Conservation (phyloP, 2,888 invertebrate genomes). For the Brachyopa scutellaris region DNA sequence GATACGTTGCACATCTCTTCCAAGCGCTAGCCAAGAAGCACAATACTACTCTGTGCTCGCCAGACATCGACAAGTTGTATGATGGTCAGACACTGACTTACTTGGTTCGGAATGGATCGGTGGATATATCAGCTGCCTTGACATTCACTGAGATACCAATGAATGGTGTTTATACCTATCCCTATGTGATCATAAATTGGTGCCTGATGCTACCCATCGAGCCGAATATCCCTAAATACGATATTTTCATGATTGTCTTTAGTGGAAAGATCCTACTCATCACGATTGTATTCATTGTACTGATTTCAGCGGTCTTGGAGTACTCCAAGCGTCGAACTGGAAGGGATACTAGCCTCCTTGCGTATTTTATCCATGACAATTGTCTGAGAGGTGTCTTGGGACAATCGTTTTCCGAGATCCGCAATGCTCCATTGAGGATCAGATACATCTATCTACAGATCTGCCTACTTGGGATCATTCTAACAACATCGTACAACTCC, state of each 20-base stretch:
- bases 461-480: constrained; percentile 76
- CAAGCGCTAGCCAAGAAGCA: constrained; percentile 75
- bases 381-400: constrained; percentile 77
- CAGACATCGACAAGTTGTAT: constrained; percentile 37
- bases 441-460: constrained; percentile 77
- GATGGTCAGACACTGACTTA: constrained; percentile 73
- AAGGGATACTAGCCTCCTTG: constrained; percentile 68
- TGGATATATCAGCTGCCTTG: constrained; percentile 75
- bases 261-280: constrained; percentile 74
- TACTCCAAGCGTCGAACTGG: constrained; percentile 73
- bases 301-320: constrained; percentile 75
- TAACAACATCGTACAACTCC: constrained; percentile 78
- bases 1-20: constrained; percentile 77
- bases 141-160: constrained; percentile 73
- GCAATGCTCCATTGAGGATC: constrained; percentile 74
- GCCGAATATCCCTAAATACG: constrained; percentile 75
- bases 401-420: constrained; percentile 76
- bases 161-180: constrained; percentile 75
- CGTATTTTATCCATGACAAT: constrained; percentile 76
- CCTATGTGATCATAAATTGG: constrained; percentile 76
- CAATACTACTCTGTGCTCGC: constrained; percentile 73
- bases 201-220: constrained; percentile 78
- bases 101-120: constrained; percentile 76
- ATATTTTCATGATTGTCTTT: constrained; percentile 77
- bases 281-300: constrained; percentile 71